A percentile compares a stretch with the other conserved stretches of the same genome.
phyloP scores from a whole-genome alignment of 1,140 invertebrate species.

The Heliothis subflexa region DNA sequence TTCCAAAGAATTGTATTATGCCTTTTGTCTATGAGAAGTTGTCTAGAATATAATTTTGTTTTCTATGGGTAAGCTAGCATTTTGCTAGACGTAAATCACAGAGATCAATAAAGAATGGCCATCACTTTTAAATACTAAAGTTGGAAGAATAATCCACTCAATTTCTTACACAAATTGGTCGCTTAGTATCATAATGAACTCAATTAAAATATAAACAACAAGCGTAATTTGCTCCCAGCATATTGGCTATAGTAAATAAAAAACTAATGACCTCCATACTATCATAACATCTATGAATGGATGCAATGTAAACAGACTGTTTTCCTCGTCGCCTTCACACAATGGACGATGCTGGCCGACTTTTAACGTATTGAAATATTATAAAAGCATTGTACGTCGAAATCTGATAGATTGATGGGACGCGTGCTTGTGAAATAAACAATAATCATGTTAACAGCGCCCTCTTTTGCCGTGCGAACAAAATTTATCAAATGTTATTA shows the following conservation, averaged over 20 bases:
- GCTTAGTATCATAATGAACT: not conserved
- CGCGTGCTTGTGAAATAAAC: not conserved
- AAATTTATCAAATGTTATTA: not conserved
- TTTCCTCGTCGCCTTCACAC: conserved; percentile 24
- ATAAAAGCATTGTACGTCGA: not conserved
- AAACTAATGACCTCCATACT: conserved; percentile 19
- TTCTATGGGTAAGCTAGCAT: too few species aligned
- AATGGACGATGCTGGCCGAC: not conserved
- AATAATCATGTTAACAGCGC: not conserved
- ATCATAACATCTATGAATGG: conserved; percentile 43
- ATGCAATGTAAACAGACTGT: conserved; percentile 28
- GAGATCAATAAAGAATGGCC: too few species aligned
- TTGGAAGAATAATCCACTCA: too few species aligned
- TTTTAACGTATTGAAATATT: not conserved
- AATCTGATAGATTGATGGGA: too few species aligned
- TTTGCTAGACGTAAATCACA: too few species aligned
- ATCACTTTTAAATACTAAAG: too few species aligned
- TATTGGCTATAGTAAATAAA: not conserved
- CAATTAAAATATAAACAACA: conserved; percentile 2
- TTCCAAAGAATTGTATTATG: too few species aligned
- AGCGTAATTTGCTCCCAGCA: not conserved
- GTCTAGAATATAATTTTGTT: too few species aligned
- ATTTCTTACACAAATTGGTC: not conserved
- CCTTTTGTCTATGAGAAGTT: too few species aligned
- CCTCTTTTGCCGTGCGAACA: not conserved